Conservation (phyloP, 1,140 invertebrate genomes). For the Bacillus rossius region DNA sequence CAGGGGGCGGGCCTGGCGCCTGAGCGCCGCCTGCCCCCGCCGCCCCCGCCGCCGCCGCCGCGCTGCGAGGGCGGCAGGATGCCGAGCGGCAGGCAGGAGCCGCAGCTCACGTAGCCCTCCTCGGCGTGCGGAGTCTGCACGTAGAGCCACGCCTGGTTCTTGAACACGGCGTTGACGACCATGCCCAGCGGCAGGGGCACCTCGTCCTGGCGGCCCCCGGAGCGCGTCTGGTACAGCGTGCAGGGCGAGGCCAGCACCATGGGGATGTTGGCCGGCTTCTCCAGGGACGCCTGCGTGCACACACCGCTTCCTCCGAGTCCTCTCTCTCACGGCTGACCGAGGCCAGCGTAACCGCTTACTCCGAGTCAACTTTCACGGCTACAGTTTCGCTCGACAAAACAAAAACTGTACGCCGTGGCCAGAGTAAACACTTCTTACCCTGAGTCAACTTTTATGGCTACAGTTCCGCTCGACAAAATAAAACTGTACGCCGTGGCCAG, state of each 20-base stretch:
- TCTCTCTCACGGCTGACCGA: no score
- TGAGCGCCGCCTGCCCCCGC: no score
- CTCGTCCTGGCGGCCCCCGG: slow-evolving; percentile 60
- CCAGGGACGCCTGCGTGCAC: slow-evolving; percentile 55
- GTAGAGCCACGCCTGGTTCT: slow-evolving; percentile 75
- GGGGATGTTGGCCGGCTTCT: slow-evolving; percentile 71
- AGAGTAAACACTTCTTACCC: no score
- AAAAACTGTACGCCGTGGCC: no score
- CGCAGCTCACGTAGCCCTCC: slow-evolving; percentile 54
- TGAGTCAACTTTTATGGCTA: no score
- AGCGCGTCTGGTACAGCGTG: slow-evolving; percentile 64
- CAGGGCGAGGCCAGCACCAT: slow-evolving; percentile 70
- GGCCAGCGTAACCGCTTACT: no score
- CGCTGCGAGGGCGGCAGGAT: slow-evolving; percentile 49
- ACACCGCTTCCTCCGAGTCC: no score
- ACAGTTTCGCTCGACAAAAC: no score
- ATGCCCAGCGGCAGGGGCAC: slow-evolving; percentile 68
- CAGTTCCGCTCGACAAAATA: no score
- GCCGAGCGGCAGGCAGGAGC: slow-evolving; percentile 66
- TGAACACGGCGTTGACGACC: slow-evolving; percentile 79
- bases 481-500: no score
- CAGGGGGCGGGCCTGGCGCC: slow-evolving; percentile 51
- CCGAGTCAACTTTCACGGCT: no score
- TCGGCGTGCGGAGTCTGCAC: slow-evolving; percentile 78
- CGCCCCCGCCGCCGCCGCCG: not conserved